Evolutionary conservation across 2,113 vertebrate species (phyloP).

Genomic region (Hystrix cristata): DNA sequence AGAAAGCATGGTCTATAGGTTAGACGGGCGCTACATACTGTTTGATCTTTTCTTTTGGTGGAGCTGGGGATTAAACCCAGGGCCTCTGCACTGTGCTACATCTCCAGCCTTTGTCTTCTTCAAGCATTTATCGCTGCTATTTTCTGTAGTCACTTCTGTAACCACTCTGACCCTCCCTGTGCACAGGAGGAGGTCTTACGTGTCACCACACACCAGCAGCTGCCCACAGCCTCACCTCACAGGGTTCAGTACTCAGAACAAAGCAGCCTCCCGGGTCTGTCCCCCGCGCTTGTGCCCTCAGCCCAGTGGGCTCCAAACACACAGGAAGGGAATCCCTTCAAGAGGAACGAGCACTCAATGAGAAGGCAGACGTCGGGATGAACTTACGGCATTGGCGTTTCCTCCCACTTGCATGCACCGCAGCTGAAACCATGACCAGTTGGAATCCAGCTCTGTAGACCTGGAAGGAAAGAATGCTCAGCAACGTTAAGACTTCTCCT

Average conservation of each 20-base stretch:
- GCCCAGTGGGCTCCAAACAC: background rate
- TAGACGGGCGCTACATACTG: background rate
- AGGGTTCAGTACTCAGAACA: background rate
- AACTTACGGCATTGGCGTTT: conserved; percentile 95
- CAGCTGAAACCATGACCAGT: conserved; percentile 99
- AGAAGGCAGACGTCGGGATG: background rate
- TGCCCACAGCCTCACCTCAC: background rate
- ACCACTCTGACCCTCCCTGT: background rate
- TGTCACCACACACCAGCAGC: rapidly evolving
- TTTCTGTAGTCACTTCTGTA: background rate
- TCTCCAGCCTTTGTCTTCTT: background rate
- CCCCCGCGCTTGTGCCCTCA: rapidly evolving
- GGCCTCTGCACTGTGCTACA: too few species aligned
- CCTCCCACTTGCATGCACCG: conserved; percentile 99
- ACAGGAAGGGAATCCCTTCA: rapidly evolving
- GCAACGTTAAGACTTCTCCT: background rate
- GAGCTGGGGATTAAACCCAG: background rate
- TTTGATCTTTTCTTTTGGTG: background rate
- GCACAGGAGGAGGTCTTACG: rapidly evolving
- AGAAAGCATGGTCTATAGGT: background rate
- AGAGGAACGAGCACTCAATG: rapidly evolving
- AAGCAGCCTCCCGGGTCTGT: background rate
- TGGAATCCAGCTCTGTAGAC: conserved; percentile 98
- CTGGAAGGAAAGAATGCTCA: conserved; percentile 84
- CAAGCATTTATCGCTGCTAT: background rate